phyloP scores from a whole-genome alignment of 2,797 vertebrate genomes.

The Falco berigora region DNA sequence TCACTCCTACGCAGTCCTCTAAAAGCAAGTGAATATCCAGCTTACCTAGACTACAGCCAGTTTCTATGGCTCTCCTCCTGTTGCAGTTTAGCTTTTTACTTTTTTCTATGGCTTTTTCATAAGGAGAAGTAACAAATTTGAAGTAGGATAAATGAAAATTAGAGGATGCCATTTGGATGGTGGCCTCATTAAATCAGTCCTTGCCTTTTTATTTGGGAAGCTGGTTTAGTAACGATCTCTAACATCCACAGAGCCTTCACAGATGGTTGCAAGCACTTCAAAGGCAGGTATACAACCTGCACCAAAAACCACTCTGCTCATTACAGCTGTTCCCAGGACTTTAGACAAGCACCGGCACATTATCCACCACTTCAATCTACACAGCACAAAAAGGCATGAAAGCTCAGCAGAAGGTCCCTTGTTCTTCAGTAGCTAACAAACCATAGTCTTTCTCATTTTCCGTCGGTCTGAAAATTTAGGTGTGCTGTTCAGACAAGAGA shows the following conservation, averaged over 20 bases:
- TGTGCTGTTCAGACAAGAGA: background rate
- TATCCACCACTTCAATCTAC: constrained; percentile 3
- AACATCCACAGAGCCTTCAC: constrained; percentile 29
- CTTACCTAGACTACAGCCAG: background rate
- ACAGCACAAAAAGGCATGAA: constrained; percentile 26
- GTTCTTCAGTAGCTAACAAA: constrained; percentile 8
- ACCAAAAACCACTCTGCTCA: constrained; percentile 16
- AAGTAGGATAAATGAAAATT: constrained; percentile 23
- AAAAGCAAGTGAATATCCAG: constrained; percentile 58
- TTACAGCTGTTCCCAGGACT: constrained; percentile 47
- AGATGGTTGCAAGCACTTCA: constrained; percentile 44
- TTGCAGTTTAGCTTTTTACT: constrained; percentile 16
- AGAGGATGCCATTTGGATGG: constrained; percentile 6
- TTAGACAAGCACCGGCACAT: constrained; percentile 19
- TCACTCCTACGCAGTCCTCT: constrained; percentile 7
- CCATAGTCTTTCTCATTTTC: background rate
- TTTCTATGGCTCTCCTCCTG: background rate
- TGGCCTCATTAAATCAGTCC: constrained; percentile 41
- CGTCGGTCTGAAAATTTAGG: background rate
- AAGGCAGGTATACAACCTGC: constrained; percentile 25
- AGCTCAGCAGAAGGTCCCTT: constrained; percentile 5
- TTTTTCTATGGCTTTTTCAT: constrained; percentile 36
- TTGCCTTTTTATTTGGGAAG: constrained; percentile 28
- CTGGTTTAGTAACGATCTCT: constrained; percentile 39
- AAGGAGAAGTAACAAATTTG: constrained; percentile 8